phyloP scores from a whole-genome alignment of 2,797 vertebrate genomes.

The Anguilla marmorata region DNA sequence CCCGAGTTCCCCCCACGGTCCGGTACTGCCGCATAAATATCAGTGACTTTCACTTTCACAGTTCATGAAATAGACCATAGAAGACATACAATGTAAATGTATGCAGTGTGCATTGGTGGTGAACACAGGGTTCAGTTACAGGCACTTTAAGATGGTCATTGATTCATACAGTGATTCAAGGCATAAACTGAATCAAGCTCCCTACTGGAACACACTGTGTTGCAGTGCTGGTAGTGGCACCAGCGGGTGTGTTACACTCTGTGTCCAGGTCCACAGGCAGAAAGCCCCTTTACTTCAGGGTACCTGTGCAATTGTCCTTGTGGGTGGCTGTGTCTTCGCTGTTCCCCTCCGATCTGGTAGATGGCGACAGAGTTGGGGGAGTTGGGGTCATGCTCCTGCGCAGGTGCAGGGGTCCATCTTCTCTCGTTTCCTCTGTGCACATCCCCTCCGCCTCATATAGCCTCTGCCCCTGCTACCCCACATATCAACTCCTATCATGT shows the following conservation, averaged over 20 bases:
- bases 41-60: not conserved
- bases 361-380: slow-evolving; percentile 67
- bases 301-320: slow-evolving; percentile 59
- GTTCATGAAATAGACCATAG: not conserved
- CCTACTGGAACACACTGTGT: not conserved
- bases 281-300: not conserved
- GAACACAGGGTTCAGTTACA: not conserved
- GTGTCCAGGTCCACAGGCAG: not conserved
- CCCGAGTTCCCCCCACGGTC: not conserved
- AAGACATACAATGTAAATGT: not conserved
- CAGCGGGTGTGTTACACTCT: not conserved
- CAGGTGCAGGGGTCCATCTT: slow-evolving; percentile 59
- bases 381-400: slow-evolving; percentile 67
- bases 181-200: not conserved
- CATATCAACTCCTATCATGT: slow-evolving; percentile 15
- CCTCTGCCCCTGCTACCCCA: slow-evolving; percentile 59
- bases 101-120: not conserved
- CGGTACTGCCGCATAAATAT: not conserved
- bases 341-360: slow-evolving; percentile 69
- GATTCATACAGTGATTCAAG: not conserved
- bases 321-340: slow-evolving; percentile 64
- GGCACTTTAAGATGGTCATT: not conserved
- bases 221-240: not conserved
- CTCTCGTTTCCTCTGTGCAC: slow-evolving; percentile 74
- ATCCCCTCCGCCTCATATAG: slow-evolving; percentile 75